phyloP scores from a whole-genome alignment of 2,797 vertebrate species.

The Podarcis siculus region DNA sequence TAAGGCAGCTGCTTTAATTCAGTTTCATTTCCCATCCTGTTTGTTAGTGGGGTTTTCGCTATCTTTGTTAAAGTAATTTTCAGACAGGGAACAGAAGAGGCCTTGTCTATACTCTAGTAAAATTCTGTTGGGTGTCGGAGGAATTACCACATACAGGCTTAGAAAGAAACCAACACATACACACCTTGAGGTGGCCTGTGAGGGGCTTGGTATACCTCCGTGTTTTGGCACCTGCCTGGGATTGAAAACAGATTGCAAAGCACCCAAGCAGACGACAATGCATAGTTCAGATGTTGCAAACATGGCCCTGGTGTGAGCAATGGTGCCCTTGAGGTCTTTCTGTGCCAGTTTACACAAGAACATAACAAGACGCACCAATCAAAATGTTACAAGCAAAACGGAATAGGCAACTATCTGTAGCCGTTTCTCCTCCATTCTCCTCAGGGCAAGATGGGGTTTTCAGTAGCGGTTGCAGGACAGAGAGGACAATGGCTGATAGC shows the following conservation, averaged over 20 bases:
- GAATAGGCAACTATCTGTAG: too few species aligned
- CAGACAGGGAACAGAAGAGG: background rate
- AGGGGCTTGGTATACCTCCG: background rate
- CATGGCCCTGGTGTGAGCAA: too few species aligned
- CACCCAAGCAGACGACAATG: background rate
- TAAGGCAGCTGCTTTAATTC: background rate
- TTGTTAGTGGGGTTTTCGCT: background rate
- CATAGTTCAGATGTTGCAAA: background rate
- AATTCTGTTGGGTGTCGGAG: background rate
- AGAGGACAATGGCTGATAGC: too few species aligned
- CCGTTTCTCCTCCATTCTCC: too few species aligned
- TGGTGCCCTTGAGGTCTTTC: too few species aligned
- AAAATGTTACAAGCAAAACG: too few species aligned
- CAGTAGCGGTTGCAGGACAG: too few species aligned
- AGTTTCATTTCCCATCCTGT: background rate
- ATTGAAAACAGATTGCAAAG: background rate
- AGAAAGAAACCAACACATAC: too few species aligned
- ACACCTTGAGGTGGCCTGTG: background rate
- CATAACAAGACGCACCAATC: too few species aligned
- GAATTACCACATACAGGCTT: too few species aligned
- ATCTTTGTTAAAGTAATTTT: background rate
- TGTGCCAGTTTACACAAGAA: too few species aligned
- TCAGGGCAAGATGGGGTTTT: too few species aligned
- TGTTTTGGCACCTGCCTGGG: background rate
- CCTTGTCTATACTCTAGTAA: background rate